Evolutionary conservation across 37 sponge, comb jelly and placozoan species (phyloP), one percentile per base, ranked within the genome.

Genomic region (Cladorhizidae sp.): DNA sequence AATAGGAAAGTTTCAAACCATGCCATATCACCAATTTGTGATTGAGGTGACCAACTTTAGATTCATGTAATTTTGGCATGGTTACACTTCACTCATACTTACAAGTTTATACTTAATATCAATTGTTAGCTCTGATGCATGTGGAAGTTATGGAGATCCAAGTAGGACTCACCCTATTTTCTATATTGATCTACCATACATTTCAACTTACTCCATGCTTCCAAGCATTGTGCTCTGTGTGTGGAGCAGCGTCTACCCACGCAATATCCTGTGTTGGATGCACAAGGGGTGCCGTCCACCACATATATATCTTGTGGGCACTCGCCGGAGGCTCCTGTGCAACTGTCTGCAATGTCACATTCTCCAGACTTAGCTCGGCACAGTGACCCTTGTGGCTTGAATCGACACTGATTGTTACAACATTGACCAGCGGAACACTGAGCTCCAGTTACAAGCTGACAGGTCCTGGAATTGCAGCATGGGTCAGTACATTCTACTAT

Each of bases 401-500:
- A 78, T 50, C 73, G 76, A 29, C 75, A 83, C 22, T 40, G 39
- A 49, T 62, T 75, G 21, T 35, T 28, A 50, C 94, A 93, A 45
- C 72, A 76, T 14, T 69, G 80, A n/a, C 89, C 93, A 39, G 83
- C 25, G 31, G 43, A 29, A 57, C 93, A 92, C 41, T 76, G 74
- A 1, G 89, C 93, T 25, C 78, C 83, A n/a, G 40, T 14, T 11
- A 50, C 77, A 40, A 93, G 73, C 49, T 83, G 72, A 59, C 94
- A 93, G 18, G 84, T 89, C 40, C 70, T 70, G 5, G 91, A 78
- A 87, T 93, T 89, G 67, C 94, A 93, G 74, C 94, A 90, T 18
- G 76, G 77, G 50, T 93, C 84, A 40, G 62, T 76, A 56, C 94
- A 93, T 67, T 77, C 80, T 78, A 72, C 64, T 32, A 59, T 21